Evolutionary conservation across 1,140 invertebrate genomes (phyloP).

Genomic region (Coenobita brevimanus): DNA sequence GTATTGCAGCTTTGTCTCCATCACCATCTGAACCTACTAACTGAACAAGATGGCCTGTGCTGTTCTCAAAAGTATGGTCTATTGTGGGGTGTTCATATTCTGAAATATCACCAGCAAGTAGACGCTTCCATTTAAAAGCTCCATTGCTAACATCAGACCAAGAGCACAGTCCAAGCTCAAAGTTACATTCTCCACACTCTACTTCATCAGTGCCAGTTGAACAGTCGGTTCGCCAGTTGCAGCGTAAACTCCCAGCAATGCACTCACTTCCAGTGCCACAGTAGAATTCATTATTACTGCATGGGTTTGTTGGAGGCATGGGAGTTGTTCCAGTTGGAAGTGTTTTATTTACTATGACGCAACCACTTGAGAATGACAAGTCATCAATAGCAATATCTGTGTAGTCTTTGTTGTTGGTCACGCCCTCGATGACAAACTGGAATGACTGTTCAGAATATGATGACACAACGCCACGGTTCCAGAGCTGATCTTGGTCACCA

Average conservation of each 20-base stretch:
- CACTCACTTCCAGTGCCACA: constrained; percentile 8
- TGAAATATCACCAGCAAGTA: neutral
- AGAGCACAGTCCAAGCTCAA: constrained; percentile 18
- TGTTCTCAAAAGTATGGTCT: constrained; percentile 1
- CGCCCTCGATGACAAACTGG: constrained; percentile 34
- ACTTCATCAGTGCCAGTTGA: constrained; percentile 28
- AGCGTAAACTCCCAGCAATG: neutral
- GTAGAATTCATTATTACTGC: constrained; percentile 25
- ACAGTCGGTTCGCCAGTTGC: constrained; percentile 21
- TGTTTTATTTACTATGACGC: constrained; percentile 1
- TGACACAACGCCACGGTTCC: constrained; percentile 12
- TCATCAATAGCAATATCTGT: constrained; percentile 44
- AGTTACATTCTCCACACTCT: constrained; percentile 22
- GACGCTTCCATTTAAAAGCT: constrained; percentile 7
- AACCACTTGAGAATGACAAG: constrained; percentile 6
- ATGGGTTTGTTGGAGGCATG: constrained; percentile 11
- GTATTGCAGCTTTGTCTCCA: constrained; percentile 12
- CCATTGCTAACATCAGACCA: constrained; percentile 29
- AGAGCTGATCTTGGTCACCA: constrained; percentile 32
- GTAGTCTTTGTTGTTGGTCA: neutral
- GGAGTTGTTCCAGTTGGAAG: constrained; percentile 17
- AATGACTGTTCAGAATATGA: neutral
- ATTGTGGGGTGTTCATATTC: neutral
- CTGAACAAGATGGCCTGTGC: constrained; percentile 3
- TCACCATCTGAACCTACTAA: constrained; percentile 15